phyloP scores from a whole-genome alignment of 2,888 invertebrate genomes.

The Lutraria lutraria region DNA sequence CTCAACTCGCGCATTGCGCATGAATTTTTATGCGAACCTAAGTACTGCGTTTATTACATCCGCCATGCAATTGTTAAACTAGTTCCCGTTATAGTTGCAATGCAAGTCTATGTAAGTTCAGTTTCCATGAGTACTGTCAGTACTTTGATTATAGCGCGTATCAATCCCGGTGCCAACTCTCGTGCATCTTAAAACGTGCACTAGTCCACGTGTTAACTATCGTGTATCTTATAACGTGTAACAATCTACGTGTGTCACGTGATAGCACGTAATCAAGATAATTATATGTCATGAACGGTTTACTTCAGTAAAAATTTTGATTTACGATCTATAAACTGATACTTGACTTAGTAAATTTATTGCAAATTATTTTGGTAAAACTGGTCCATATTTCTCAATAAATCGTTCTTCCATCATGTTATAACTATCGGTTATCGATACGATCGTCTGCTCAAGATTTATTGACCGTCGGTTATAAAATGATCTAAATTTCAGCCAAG shows the following conservation, averaged over 20 bases:
- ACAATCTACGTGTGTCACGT: neutral
- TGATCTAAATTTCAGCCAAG: neutral
- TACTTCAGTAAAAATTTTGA: neutral
- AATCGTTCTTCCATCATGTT: neutral
- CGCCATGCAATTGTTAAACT: no score
- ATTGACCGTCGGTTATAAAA: neutral
- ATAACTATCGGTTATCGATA: neutral
- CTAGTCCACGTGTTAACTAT: neutral
- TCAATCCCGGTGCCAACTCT: no score
- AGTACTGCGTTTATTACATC: no score
- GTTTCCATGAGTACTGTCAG: no score
- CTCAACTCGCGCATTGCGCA: no score
- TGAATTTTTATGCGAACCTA: no score
- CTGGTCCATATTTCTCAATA: constrained; percentile 9
- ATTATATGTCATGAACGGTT: neutral
- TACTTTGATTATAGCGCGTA: no score
- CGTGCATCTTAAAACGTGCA: no score
- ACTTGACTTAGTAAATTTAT: neutral
- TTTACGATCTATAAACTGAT: no score
- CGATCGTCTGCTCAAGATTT: neutral
- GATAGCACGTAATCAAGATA: neutral
- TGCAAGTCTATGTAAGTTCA: no score
- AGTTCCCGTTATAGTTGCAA: no score
- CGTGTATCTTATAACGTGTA: neutral
- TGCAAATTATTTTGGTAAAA: neutral